phyloP scores from a whole-genome alignment of 1,140 invertebrate species.

The Pseudobourletiella spinata region DNA sequence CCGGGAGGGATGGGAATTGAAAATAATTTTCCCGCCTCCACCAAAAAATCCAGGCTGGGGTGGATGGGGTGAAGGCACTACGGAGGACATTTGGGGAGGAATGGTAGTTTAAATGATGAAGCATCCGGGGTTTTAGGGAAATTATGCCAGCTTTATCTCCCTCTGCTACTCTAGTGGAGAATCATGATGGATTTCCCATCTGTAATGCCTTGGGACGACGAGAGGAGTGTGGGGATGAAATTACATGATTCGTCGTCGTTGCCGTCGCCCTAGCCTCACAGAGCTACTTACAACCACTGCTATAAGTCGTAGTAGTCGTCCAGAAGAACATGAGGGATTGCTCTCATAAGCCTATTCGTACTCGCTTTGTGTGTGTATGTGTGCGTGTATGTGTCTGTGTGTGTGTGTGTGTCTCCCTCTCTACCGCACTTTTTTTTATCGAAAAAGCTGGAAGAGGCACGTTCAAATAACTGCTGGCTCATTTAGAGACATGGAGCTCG shows the following conservation, averaged over 20 bases:
- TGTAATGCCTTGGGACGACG: conserved; percentile 6
- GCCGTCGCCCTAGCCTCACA: too few relatives aligned
- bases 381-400: too few relatives aligned
- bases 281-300: too few relatives aligned
- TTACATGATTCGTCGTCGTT: too few relatives aligned
- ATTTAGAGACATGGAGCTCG: conserved; percentile 11
- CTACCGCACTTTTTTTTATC: conserved; percentile 15
- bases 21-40: not conserved
- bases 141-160: conserved; percentile 4
- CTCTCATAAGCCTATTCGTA: too few relatives aligned
- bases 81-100: not conserved
- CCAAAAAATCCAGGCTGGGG: not conserved
- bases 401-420: too few relatives aligned
- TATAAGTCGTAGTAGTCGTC: too few relatives aligned
- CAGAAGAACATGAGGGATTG: conserved; percentile 17
- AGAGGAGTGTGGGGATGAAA: conserved; percentile 5
- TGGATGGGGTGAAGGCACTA: too few relatives aligned
- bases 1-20: not conserved
- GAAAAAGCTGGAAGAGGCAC: not conserved
- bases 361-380: too few relatives aligned
- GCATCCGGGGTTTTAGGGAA: conserved; percentile 1
- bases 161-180: too few relatives aligned
- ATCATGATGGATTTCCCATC: conserved; percentile 19
- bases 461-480: conserved; percentile 13
- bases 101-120: conserved; percentile 9